phyloP scores from a whole-genome alignment of 1,140 invertebrate genomes.

The Lineus longissimus region DNA sequence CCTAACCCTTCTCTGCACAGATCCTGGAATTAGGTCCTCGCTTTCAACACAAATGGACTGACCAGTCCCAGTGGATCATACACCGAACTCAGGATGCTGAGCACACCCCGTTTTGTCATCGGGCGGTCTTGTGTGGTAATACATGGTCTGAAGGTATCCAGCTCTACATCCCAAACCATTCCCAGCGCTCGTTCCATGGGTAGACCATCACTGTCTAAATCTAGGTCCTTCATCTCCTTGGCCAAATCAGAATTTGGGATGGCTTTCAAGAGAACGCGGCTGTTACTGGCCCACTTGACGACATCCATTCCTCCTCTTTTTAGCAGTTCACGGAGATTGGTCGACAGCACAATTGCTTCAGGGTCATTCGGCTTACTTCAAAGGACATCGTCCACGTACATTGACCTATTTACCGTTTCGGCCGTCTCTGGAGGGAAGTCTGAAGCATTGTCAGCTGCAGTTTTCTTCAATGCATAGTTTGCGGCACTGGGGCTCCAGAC shows the following conservation, averaged over 20 bases:
- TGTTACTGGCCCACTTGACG: constrained; percentile 14
- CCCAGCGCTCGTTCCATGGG: constrained; percentile 7
- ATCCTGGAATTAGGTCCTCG: constrained; percentile 15
- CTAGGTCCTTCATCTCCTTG: background rate
- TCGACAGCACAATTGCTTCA: background rate
- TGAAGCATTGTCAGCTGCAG: no score
- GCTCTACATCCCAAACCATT: constrained; percentile 6
- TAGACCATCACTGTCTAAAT: background rate
- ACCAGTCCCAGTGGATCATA: constrained; percentile 20
- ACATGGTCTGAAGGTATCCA: constrained; percentile 7
- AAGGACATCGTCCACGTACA: constrained; percentile 17
- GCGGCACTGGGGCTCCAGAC: no score
- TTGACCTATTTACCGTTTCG: background rate
- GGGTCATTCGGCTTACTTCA: background rate
- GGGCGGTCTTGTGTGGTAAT: background rate
- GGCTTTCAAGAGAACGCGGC: constrained; percentile 7
- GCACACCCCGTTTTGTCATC: constrained; percentile 7
- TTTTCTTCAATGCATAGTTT: no score
- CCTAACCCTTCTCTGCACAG: constrained; percentile 1
- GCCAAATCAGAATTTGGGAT: constrained; percentile 1
- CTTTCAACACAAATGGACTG: constrained; percentile 10
- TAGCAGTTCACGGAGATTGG: constrained; percentile 6
- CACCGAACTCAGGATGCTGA: constrained; percentile 9
- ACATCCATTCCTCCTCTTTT: constrained; percentile 13
- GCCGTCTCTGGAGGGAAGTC: no score